Base-by-base conservation (phyloP, 1,140 invertebrate genomes). In the Antheraea pernyi region DNA sequence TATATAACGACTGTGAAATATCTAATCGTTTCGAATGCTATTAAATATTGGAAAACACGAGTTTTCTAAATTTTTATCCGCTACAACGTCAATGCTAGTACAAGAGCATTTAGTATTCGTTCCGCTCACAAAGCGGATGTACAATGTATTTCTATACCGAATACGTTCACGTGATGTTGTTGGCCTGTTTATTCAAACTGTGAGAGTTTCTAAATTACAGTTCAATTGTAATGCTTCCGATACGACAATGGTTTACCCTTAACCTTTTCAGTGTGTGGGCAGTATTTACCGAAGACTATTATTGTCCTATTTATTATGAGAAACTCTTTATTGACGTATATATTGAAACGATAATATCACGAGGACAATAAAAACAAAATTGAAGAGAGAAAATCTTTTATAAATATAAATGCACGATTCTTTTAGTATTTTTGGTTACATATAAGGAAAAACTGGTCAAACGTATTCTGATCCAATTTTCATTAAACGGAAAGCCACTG, bases 201-300 rank as follows among this genome's bases (percentile, higher is more conserved):
- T 65, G 42, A 69, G 71, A 72, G 61, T 19, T 64, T 59, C 22
- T 65, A 73, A 62, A 72, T 70, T 74, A 59, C 67, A 70, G 69
- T 73, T 73, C 65, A 78, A 73, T 59, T 61, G 48, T 59, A 74
- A 74, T 75, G 70, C 71, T 68, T 58, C 67, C 53, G 69, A 53
- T 63, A 68, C 68, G 19, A 77, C 74, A 80, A 75, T 75, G 65
- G 75, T 77, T 82, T 78, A 81, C 80, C 82, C 82, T 88, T 88
- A 88, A 88, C 86, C 86, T 88, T 86, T 85, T 71, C 74, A 73
- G 70, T 73, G 73, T 70, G 83, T 85, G 78, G 83, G 16, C 46
- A 16, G 46, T 53, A 1, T 53, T 16, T 13, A 53, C 7, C 46
- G n/a, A 42, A 11, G 39, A 1, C 22, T 30, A 30, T 42, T 42